These are phyloP conservation scores for Graptemys geographica DNA, from an alignment of 2,797 vertebrate species.

Conservation along the genomic window DNA sequence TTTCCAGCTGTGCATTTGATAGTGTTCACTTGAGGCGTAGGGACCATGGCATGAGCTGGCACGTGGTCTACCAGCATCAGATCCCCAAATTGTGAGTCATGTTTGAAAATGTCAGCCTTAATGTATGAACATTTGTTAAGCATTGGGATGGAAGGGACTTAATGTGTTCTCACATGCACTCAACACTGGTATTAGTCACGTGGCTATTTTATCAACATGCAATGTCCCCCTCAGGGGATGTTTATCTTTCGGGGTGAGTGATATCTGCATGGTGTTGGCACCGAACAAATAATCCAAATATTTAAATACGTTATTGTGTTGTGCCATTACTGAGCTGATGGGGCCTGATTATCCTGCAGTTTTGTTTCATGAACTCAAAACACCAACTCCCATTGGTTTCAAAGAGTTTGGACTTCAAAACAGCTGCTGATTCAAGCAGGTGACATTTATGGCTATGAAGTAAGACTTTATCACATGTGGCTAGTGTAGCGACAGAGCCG, in stretches of 20 bases:
- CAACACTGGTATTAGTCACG: neutral
- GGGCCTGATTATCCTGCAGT: conserved; percentile 50
- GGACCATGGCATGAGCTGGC: no score
- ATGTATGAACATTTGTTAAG: conserved; percentile 48
- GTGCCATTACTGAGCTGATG: conserved; percentile 70
- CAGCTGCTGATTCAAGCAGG: conserved; percentile 61
- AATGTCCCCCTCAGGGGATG: conserved; percentile 22
- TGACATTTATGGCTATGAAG: conserved; percentile 78
- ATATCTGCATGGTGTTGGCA: conserved; percentile 73
- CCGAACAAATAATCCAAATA: conserved; percentile 75
- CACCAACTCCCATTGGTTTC: conserved; percentile 71
- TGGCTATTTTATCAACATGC: conserved; percentile 38
- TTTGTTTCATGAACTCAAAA: conserved; percentile 46
- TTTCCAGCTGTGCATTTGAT: no score
- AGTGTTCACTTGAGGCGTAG: no score
- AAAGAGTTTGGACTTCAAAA: conserved; percentile 61
- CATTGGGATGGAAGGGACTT: conserved; percentile 59
- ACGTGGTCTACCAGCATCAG: conserved; percentile 18
- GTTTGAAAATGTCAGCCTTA: conserved; percentile 69
- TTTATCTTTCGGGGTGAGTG: conserved; percentile 57
- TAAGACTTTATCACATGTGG: conserved; percentile 71
- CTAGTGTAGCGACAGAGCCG: conserved; percentile 65
- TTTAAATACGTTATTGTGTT: conserved; percentile 74
- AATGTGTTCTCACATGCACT: conserved; percentile 45
- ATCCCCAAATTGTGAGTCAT: conserved; percentile 36